Conservation (phyloP, 1,140 invertebrate species). For the Steinernema khuongi region DNA sequence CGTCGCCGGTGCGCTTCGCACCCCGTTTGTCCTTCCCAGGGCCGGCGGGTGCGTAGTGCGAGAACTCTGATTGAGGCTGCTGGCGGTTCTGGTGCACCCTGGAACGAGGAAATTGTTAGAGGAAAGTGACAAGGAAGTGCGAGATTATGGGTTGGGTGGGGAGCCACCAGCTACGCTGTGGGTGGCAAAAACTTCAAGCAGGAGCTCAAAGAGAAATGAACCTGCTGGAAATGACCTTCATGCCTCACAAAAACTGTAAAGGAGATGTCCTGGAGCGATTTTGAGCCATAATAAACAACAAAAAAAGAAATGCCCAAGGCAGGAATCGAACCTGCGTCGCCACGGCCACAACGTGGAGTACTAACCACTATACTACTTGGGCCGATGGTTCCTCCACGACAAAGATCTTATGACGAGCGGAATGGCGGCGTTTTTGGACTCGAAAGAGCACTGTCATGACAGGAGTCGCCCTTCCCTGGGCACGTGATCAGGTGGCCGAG, state of each 20-base stretch:
- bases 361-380: constrained; percentile 46
- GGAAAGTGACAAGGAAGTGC: background rate
- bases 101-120: background rate
- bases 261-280: too few relatives aligned
- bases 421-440: too few relatives aligned
- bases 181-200: too few relatives aligned
- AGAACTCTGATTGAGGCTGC: background rate
- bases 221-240: too few relatives aligned
- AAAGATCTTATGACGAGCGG: too few relatives aligned
- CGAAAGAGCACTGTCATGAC: too few relatives aligned
- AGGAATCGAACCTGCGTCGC: constrained; percentile 45
- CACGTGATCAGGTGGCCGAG: constrained; percentile 47
- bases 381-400: too few relatives aligned
- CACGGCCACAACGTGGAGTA: constrained; percentile 47
- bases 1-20: constrained; percentile 39
- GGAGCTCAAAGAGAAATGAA: too few relatives aligned
- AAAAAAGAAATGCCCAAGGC: constrained; percentile 16
- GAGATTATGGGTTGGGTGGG: background rate
- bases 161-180: too few relatives aligned
- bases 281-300: too few relatives aligned
- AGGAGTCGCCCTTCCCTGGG: too few relatives aligned
- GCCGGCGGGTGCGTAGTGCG: constrained; percentile 9
- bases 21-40: constrained; percentile 1
- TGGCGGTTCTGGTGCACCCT: constrained; percentile 8
- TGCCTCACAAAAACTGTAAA: too few relatives aligned